A percentile compares a stretch with the other conserved stretches of the same genome.
Evolutionary conservation across 2,888 invertebrate genomes (phyloP).

Genomic region (Notodonta ziczac): DNA sequence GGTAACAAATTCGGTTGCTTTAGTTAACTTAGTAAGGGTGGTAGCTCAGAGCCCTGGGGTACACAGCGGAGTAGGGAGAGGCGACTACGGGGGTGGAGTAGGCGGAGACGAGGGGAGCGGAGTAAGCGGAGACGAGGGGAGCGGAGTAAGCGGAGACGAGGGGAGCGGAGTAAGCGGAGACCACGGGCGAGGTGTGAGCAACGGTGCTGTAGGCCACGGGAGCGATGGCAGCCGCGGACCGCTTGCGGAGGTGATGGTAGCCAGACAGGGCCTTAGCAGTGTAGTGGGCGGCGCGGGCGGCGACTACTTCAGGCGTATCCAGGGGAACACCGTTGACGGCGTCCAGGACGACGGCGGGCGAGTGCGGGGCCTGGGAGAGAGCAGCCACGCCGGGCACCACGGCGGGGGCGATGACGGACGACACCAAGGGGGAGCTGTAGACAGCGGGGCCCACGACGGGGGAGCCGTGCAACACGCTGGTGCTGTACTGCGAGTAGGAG

Average conservation of each 20-base stretch:
- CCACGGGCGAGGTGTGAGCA: conserved; percentile 36
- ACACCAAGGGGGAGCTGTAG: conserved; percentile 37
- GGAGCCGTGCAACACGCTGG: conserved; percentile 51
- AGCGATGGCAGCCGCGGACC: conserved; percentile 53
- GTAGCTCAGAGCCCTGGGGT: conserved; percentile 62
- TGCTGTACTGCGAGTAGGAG: conserved; percentile 53
- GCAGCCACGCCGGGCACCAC: conserved; percentile 39
- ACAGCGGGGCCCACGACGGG: conserved; percentile 42
- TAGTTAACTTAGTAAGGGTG: conserved; percentile 61
- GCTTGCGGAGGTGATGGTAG: conserved; percentile 71
- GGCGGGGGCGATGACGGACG: conserved; percentile 32
- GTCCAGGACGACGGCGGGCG: conserved; percentile 75
- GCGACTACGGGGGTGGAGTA: conserved; percentile 45
- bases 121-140: conserved; percentile 47
- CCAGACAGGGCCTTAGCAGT: conserved; percentile 74
- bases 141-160: conserved; percentile 40
- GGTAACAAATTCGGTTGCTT: neutral
- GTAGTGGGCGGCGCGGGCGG: conserved; percentile 75
- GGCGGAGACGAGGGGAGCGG: conserved; percentile 40
- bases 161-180: conserved; percentile 48
- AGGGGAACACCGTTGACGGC: conserved; percentile 75
- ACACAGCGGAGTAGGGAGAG: conserved; percentile 43
- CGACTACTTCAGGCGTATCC: conserved; percentile 79
- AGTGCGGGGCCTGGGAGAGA: conserved; percentile 65
- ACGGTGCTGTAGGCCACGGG: conserved; percentile 47